Base-by-base conservation (phyloP, 2,888 invertebrate genomes). In the Stenichneumon culpator region DNA sequence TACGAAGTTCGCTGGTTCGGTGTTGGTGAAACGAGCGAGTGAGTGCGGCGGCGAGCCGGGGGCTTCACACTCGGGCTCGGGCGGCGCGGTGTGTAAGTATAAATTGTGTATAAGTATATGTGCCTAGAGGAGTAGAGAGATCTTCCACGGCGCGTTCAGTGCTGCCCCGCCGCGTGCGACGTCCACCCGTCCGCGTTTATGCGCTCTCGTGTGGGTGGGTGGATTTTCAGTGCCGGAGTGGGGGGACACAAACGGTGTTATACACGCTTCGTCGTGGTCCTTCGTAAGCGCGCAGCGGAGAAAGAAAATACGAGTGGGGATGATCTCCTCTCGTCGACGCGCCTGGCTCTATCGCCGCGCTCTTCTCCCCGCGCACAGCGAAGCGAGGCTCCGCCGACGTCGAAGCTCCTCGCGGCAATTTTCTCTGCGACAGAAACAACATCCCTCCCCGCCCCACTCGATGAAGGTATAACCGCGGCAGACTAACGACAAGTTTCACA, bases 151-250 rank as follows among this genome's bases (percentile, higher is more conserved):
- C 73, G 67, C 78, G 79, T 82, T 84, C 79, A 57, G 80, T 78
- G 80, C 78, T 85, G 80, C 74, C 82, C 36, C 84, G 79, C 70
- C 70, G 82, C 74, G 85, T 67, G 73, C 75, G 82, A 82, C 57
- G 82, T 72, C 68, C 80, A 54, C 44, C 52, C 50, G 77, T 68
- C 77, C 32, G 68, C 67, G 28, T 73, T 50, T 63, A 16, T 32
- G 63, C 63, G 63, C 63, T 11, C 54, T 73, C 65, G 84, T 74
- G 86, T 85, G 86, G 79, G 82, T 84, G 86, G 82, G 82, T 82
- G 84, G 81, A 50, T 70, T 44, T 39, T 50, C 32, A 44, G 5
- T 16, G 36, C 2, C 7, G 63, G 22, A 69, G 67, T 54, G 78
- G 78, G 54, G 78, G n/a, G 5, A 39, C 52, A 22, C 57, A 25